phyloP scores from a whole-genome alignment of 2,113 vertebrate genomes.

The Catharus fuscescens region DNA sequence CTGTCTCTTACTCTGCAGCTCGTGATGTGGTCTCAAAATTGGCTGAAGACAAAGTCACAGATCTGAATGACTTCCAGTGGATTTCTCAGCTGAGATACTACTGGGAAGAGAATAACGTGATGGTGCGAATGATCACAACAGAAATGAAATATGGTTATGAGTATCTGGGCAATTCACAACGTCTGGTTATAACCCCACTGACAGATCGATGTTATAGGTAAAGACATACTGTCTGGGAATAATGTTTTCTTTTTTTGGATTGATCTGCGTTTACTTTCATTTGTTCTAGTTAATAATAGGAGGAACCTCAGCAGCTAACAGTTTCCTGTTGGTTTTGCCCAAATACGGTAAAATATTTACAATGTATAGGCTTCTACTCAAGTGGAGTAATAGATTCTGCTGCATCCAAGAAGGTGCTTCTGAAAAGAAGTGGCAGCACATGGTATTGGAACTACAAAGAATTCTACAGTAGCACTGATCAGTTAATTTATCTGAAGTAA shows the following conservation, averaged over 20 bases:
- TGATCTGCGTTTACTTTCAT: not conserved
- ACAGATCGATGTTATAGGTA: constrained; percentile 95
- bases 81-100: constrained; percentile 93
- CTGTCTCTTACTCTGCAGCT: constrained; percentile 66
- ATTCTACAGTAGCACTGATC: not conserved
- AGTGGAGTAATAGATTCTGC: not conserved
- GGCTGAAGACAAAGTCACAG: constrained; percentile 75
- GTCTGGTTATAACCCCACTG: constrained; percentile 92
- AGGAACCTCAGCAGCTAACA: not conserved
- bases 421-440: not conserved
- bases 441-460: not conserved
- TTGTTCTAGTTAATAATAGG: not conserved
- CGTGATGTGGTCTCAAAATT: constrained; percentile 89
- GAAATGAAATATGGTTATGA: constrained; percentile 89
- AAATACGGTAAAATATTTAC: not conserved
- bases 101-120: constrained; percentile 83
- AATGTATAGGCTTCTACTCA: not conserved
- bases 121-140: constrained; percentile 91
- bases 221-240: not conserved
- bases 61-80: constrained; percentile 91
- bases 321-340: not conserved
- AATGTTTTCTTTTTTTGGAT: not conserved
- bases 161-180: constrained; percentile 89
- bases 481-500: not conserved
- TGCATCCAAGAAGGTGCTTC: not conserved